Evolutionary conservation across 2,113 vertebrate genomes (phyloP).

Genomic region (Dromiciops gliroides): DNA sequence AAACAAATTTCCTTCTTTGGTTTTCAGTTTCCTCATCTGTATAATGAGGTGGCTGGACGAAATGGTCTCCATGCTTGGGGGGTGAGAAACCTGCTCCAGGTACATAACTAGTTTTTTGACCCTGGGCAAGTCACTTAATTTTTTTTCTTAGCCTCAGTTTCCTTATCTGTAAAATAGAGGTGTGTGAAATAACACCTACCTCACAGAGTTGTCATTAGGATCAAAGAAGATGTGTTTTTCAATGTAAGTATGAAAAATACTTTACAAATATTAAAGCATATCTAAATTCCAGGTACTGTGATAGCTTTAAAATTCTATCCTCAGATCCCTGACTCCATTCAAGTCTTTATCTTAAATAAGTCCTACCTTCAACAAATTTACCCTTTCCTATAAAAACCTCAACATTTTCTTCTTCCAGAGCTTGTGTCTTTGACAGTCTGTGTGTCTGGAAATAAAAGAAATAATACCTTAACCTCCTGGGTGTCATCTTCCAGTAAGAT

Average conservation of each 20-base stretch:
- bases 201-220: neutral
- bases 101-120: neutral
- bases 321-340: neutral
- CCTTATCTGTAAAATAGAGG: neutral
- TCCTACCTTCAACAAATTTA: neutral
- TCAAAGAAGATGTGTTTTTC: neutral
- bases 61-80: neutral
- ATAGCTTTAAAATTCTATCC: neutral
- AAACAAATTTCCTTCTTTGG: neutral
- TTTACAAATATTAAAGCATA: neutral
- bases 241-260: neutral
- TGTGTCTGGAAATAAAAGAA: neutral
- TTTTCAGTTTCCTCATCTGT: neutral
- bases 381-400: neutral
- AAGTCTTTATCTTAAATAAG: neutral
- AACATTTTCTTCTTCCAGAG: neutral
- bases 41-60: neutral
- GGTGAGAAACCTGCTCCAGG: neutral
- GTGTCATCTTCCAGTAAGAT: neutral
- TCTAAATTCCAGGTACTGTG: neutral
- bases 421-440: neutral
- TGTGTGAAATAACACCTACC: neutral
- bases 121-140: neutral
- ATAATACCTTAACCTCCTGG: neutral
- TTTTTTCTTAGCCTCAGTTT: neutral